A percentile compares a stretch with the other conserved stretches of the same genome.
phyloP scores from a whole-genome alignment of 1,140 invertebrate species.

The Sycobia sp. region DNA sequence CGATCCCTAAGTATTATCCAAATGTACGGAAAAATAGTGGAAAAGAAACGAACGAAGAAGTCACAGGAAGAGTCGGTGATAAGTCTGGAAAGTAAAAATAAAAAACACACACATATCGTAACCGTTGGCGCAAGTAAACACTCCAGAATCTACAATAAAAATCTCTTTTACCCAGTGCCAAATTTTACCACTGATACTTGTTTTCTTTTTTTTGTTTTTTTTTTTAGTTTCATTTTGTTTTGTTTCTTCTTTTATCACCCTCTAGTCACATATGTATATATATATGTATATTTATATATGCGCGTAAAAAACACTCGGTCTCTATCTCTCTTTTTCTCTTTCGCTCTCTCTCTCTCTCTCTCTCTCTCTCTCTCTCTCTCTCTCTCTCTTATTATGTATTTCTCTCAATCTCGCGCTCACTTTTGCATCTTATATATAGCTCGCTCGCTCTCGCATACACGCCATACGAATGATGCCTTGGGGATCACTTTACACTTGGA shows the following conservation, averaged over 20 bases:
- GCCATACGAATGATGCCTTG: constrained; percentile 6
- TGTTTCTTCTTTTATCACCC: constrained; percentile 5
- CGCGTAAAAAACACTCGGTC: constrained; percentile 38
- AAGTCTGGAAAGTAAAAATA: background rate
- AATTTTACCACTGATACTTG: too few relatives aligned
- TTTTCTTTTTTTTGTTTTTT: constrained; percentile 2
- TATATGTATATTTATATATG: too few relatives aligned
- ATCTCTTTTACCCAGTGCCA: too few relatives aligned
- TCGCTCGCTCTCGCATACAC: constrained; percentile 9
- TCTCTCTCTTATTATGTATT: too few relatives aligned
- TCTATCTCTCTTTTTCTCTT: too few relatives aligned
- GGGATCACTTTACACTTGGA: constrained; percentile 33
- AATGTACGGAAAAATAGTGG: background rate
- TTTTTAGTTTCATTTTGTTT: constrained; percentile 13
- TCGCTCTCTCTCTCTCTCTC: constrained; percentile 33
- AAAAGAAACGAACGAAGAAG: background rate
- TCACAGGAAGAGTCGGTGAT: background rate
- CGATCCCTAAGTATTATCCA: too few relatives aligned
- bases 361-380: constrained; percentile 26
- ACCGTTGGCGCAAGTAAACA: background rate
- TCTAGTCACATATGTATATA: too few relatives aligned
- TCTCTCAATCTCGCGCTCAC: constrained; percentile 32
- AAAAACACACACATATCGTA: background rate
- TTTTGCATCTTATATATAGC: constrained; percentile 21
- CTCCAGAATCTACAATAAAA: constrained; percentile 5